A percentile compares a stretch with the other conserved stretches of the same genome.
phyloP scores from a whole-genome alignment of 2,113 vertebrate genomes.

The Progne subis region DNA sequence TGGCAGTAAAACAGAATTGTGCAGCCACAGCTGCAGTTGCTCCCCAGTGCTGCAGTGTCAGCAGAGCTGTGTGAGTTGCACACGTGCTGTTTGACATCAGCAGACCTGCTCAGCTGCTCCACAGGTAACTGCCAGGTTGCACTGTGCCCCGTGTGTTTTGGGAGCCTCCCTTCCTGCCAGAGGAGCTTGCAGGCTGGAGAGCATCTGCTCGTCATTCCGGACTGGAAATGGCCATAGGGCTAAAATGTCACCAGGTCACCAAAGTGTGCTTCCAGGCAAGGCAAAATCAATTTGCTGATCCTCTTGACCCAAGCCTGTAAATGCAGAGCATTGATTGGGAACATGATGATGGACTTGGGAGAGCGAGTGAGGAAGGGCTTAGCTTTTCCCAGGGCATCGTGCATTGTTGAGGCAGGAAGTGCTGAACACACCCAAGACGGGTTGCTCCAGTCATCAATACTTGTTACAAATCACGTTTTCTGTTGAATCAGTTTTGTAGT shows the following conservation, averaged over 20 bases:
- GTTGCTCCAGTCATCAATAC: neutral
- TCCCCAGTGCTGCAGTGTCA: neutral
- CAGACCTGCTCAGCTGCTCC: neutral
- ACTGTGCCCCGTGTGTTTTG: neutral
- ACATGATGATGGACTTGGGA: neutral
- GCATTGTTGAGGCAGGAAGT: neutral
- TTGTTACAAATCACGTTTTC: neutral
- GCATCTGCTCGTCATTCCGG: neutral
- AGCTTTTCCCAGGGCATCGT: neutral
- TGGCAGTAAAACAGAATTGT: neutral
- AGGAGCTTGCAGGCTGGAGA: neutral
- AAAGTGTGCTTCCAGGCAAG: neutral
- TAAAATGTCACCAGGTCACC: neutral
- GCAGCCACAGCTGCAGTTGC: neutral
- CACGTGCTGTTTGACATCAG: neutral
- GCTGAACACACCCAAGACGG: neutral
- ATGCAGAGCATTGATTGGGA: neutral
- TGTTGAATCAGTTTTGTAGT: neutral
- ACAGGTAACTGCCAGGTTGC: neutral
- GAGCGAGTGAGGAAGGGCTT: neutral
- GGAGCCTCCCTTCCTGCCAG: accelerated
- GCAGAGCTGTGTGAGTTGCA: neutral
- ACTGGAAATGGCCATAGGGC: neutral
- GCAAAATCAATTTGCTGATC: neutral
- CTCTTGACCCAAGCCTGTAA: neutral